Percentiles rank a stretch among this genome's conserved stretches.
Evolutionary conservation across 2,797 vertebrate species (phyloP).

Genomic region (Bothrops alternatus): DNA sequence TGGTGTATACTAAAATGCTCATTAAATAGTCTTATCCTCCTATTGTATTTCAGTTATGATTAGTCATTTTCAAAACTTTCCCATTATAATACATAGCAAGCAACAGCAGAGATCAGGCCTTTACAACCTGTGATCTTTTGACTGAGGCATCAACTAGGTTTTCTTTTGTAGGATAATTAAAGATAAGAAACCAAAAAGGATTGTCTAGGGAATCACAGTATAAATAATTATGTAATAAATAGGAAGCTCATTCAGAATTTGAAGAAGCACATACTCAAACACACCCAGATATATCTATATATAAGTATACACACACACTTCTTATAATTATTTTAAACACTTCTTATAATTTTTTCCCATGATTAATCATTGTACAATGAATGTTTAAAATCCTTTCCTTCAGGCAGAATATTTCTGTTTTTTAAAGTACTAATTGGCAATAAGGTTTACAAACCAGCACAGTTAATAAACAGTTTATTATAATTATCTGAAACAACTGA

Average conservation of each 20-base stretch:
- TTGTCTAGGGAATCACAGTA: background rate
- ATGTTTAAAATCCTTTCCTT: background rate
- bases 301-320: background rate
- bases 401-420: background rate
- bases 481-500: background rate
- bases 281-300: background rate
- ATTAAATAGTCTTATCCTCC: background rate
- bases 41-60: background rate
- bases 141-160: background rate
- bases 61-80: background rate
- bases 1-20: background rate
- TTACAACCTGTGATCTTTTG: background rate
- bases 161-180: background rate
- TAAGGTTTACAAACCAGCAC: background rate
- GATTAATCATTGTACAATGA: background rate
- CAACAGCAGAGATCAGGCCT: background rate
- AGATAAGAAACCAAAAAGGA: background rate
- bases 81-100: background rate
- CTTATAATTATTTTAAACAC: background rate
- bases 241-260: background rate
- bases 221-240: background rate
- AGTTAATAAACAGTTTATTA: background rate
- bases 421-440: background rate
- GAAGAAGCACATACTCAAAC: background rate
- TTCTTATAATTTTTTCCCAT: background rate